Percentiles rank a stretch among this genome's conserved stretches.
Evolutionary conservation across 2,888 invertebrate species (phyloP).

Genomic region (Autographa pulchrina): DNA sequence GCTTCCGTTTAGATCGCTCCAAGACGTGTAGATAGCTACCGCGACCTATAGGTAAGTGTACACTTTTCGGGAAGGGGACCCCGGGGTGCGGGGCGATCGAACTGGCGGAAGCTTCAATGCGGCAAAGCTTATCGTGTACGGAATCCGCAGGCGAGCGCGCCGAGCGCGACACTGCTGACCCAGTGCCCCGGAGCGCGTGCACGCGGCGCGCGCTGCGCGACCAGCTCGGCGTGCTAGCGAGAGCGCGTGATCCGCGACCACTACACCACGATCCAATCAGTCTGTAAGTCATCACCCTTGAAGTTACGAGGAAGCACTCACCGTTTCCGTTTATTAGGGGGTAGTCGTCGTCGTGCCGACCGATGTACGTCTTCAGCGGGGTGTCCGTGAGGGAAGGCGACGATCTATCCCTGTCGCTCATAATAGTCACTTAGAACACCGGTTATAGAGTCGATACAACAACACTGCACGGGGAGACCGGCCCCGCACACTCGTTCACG

Average conservation of each 20-base stretch:
- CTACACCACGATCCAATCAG: constrained; percentile 23
- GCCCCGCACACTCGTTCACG: constrained; percentile 81
- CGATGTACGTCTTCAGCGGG: constrained; percentile 95
- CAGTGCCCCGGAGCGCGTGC: constrained; percentile 53
- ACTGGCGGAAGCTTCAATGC: constrained; percentile 80
- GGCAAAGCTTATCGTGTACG: constrained; percentile 75
- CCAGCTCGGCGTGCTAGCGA: constrained; percentile 45
- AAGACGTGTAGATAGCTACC: constrained; percentile 37
- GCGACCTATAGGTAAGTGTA: constrained; percentile 62
- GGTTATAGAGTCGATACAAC: constrained; percentile 73
- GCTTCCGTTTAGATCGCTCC: constrained; percentile 36
- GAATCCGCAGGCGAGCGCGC: constrained; percentile 59
- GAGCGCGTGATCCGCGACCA: constrained; percentile 58
- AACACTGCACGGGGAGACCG: constrained; percentile 82
- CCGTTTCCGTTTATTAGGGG: constrained; percentile 94
- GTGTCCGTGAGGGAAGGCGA: constrained; percentile 96
- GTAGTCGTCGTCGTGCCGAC: constrained; percentile 95
- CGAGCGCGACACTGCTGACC: constrained; percentile 64
- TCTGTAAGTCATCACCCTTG: constrained; percentile 10
- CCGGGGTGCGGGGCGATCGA: constrained; percentile 79
- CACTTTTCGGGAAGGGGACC: constrained; percentile 70
- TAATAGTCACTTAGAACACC: constrained; percentile 91
- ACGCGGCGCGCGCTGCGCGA: constrained; percentile 57
- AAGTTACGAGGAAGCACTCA: constrained; percentile 75
- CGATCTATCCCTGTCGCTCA: constrained; percentile 97